Base-by-base conservation (phyloP, 1,140 invertebrate species). In the Eriocheir sinensis region DNA sequence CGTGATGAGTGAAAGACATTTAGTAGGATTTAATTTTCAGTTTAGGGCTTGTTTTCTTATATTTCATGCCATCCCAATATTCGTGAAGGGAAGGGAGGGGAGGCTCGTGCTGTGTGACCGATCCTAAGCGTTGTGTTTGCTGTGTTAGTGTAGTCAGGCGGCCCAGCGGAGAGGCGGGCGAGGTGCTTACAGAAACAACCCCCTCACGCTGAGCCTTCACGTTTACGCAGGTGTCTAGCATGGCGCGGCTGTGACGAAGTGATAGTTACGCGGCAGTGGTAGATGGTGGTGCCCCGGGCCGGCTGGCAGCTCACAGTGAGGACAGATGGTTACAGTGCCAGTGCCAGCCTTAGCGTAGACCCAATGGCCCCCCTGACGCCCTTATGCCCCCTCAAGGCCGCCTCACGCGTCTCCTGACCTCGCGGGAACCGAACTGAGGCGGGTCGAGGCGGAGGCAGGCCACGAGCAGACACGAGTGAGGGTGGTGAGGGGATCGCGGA, bases 201-300 rank as follows among this genome's bases (percentile, higher is more conserved):
- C n/a, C 4, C n/a, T n/a, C 27, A 72, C 60, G 60, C 60, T 0
- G 60, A n/a, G 0, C 60, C 27, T n/a, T 72, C 60, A 72, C n/a
- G 60, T 72, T n/a, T 72, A 72, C 60, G n/a, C 60, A 72, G 60
- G 60, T 72, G 60, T 72, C 60, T 72, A 72, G 60, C 60, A 72
- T 72, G 60, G 2, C 60, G 21, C 21, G 60, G 6, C 21, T 72
- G 60, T 72, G 60, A 72, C 60, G 21, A 72, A 72, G 60, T 72
- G 60, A 72, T 72, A n/a, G 60, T 72, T 21, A 72, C 60, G 27
- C 27, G 27, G 27, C 27, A n/a, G 60, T n/a, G 60, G 60, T 72
- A 72, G n/a, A 72, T 72, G 60, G 60, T 72, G 60, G 60, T 72
- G 60, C n/a, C n/a, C 21, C 60, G 60, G 4, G 60, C 21, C 27